Percentiles rank a stretch among this genome's conserved stretches.
These are phyloP conservation scores for Channa maculata DNA, from an alignment of 2,113 vertebrate species.

Conservation along the genomic window DNA sequence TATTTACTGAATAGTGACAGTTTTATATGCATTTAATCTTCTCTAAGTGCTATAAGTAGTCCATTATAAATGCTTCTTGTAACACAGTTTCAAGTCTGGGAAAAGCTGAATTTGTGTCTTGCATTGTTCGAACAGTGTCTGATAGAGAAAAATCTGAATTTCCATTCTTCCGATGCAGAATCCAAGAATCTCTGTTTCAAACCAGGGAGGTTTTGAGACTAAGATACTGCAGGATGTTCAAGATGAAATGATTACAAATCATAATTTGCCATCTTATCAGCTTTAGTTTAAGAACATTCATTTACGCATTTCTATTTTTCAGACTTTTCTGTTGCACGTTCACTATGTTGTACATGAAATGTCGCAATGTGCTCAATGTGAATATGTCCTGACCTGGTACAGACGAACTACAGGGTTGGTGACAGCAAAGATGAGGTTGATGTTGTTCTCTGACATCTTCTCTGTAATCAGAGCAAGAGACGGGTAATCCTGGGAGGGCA, in stretches of 20 bases:
- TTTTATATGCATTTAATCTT: too few relatives aligned
- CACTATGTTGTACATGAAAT: not conserved
- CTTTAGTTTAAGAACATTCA: conserved; percentile 14
- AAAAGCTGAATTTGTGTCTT: conserved; percentile 14
- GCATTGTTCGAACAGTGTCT: conserved; percentile 14
- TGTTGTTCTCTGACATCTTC: conserved; percentile 98
- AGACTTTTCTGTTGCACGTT: not conserved
- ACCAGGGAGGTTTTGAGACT: conserved; percentile 50
- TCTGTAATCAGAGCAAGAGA: conserved; percentile 96
- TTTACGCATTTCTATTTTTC: not conserved
- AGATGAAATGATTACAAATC: conserved; percentile 23
- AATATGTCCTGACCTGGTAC: conserved; percentile 88
- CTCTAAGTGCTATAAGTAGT: too few relatives aligned
- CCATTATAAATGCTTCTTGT: not conserved
- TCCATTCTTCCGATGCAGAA: conserved; percentile 27
- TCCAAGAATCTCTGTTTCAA: conserved; percentile 46
- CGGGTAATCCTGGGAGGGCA: conserved; percentile 90
- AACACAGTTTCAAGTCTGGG: conserved; percentile 1
- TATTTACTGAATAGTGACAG: too few relatives aligned
- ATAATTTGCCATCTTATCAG: conserved; percentile 14
- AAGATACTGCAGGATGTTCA: conserved; percentile 9
- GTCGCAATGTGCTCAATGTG: not conserved
- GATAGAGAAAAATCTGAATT: conserved; percentile 2
- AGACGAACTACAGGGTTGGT: conserved; percentile 87
- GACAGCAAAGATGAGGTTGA: conserved; percentile 98